Base-by-base conservation (phyloP, 2,113 vertebrate species). In the Antigone vipio region DNA sequence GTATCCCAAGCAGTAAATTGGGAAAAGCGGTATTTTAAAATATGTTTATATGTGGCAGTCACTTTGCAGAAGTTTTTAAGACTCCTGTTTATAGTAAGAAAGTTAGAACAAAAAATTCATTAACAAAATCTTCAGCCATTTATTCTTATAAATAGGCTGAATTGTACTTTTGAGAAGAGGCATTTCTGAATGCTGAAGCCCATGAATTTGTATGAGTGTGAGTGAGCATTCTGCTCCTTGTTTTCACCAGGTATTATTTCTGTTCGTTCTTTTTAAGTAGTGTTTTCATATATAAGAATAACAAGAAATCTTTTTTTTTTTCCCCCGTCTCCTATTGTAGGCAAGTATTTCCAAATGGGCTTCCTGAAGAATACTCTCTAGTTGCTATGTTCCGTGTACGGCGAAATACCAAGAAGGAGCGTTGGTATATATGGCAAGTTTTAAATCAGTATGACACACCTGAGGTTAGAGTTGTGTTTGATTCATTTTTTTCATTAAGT, bases 381-480 rank as follows among this genome's bases (percentile, higher is more conserved):
- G 97, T 98, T 45, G 97, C 99, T 83, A 97, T 83, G 3, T 99
- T 99, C 97, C 99, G 99, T 63, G 96, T 99, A 29, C 98, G 99
- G 78, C 98, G 99, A 97, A 99, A 95, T 53, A 99, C 99, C 56
- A 99, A 99, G 97, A 99, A 98, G 92, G 99, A 99, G 32, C 98
- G 99, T 56, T 99, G 99, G 99, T 98, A 99, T 96, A 98, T 99
- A 88, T 99, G 99, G 99, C 99, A 99, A 98, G 97, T 99, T 95
- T 98, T 99, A 91, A 98, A 99, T 97, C 98, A 98, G 64, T 97
- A 98, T 53, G 98, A 99, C 95, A 96, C 93, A 88, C 98, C 98
- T 66, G 99, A 99, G 98, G 99, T 99, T 95, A 97, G 98, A 95
- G 62, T 73, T 7, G 3, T 58, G 56, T 86, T 84, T 91, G 29